Percentiles rank a stretch among this genome's conserved stretches.
These are phyloP conservation scores for Hyphantria cunea DNA, from an alignment of 1,140 invertebrate species.

Conservation along the genomic window DNA sequence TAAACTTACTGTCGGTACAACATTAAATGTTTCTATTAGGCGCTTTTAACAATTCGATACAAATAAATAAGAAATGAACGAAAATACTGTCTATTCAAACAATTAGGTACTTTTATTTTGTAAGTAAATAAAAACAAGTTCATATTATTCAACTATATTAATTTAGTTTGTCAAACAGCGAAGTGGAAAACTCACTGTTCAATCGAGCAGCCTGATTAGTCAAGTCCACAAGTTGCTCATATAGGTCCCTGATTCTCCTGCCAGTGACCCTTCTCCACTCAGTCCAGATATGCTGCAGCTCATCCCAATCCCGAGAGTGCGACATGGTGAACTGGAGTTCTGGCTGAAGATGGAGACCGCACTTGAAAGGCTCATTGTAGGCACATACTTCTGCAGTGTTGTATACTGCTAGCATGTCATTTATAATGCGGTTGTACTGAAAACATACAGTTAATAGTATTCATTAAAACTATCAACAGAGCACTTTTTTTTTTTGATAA, in stretches of 20 bases:
- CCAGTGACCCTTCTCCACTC: conserved; percentile 93
- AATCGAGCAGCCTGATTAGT: conserved; percentile 93
- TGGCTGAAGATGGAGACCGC: conserved; percentile 91
- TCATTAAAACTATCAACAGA: too few relatives aligned
- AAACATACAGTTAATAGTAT: conserved; percentile 43
- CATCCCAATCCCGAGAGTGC: conserved; percentile 91
- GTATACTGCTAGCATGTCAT: conserved; percentile 94
- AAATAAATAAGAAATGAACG: too few relatives aligned
- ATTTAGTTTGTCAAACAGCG: too few relatives aligned
- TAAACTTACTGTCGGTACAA: too few relatives aligned
- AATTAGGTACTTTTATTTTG: too few relatives aligned
- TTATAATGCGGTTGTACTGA: conserved; percentile 92
- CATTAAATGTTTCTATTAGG: too few relatives aligned
- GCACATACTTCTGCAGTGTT: conserved; percentile 93
- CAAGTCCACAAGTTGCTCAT: conserved; percentile 90
- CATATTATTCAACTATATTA: too few relatives aligned
- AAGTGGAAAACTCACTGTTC: conserved; percentile 87
- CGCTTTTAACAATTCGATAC: too few relatives aligned
- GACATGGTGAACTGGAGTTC: conserved; percentile 87
- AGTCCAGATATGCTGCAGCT: conserved; percentile 92
- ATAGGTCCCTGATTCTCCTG: conserved; percentile 90
- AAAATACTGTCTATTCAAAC: too few relatives aligned
- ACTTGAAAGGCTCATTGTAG: conserved; percentile 91
- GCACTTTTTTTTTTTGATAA: too few relatives aligned
- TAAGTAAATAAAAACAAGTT: too few relatives aligned